Conservation (phyloP, 2,113 vertebrate genomes). For the Noctilio leporinus region DNA sequence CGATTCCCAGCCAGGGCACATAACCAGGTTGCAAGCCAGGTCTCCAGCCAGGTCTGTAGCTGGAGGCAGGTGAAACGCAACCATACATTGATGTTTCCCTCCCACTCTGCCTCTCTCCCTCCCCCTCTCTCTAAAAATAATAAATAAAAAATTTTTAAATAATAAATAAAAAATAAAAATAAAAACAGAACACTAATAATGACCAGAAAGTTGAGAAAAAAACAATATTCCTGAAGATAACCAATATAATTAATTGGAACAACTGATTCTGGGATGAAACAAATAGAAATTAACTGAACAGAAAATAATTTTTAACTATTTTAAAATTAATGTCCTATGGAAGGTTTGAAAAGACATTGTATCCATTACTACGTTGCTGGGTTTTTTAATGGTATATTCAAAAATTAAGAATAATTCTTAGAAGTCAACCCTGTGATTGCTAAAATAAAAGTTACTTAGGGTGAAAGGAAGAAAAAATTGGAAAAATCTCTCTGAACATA, state of each 20-base stretch:
- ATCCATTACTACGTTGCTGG: not conserved
- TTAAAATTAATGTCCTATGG: not conserved
- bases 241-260: not conserved
- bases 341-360: not conserved
- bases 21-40: too few relatives aligned
- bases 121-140: too few relatives aligned
- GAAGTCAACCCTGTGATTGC: not conserved
- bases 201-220: not conserved
- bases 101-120: too few relatives aligned
- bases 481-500: not conserved
- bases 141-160: too few relatives aligned
- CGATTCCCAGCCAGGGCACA: too few relatives aligned
- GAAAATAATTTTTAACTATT: not conserved
- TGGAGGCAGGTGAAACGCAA: too few relatives aligned
- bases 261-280: not conserved
- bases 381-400: not conserved
- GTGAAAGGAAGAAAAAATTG: not conserved
- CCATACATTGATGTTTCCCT: too few relatives aligned
- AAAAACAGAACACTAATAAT: not conserved
- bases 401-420: not conserved
- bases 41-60: too few relatives aligned
- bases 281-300: not conserved
- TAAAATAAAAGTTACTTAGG: slow-evolving; percentile 11
- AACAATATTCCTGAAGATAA: not conserved
- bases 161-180: too few relatives aligned